Evolutionary conservation across 2,113 vertebrate genomes (phyloP), one percentile per base, ranked within the genome.

Genomic region (Sturnus vulgaris): DNA sequence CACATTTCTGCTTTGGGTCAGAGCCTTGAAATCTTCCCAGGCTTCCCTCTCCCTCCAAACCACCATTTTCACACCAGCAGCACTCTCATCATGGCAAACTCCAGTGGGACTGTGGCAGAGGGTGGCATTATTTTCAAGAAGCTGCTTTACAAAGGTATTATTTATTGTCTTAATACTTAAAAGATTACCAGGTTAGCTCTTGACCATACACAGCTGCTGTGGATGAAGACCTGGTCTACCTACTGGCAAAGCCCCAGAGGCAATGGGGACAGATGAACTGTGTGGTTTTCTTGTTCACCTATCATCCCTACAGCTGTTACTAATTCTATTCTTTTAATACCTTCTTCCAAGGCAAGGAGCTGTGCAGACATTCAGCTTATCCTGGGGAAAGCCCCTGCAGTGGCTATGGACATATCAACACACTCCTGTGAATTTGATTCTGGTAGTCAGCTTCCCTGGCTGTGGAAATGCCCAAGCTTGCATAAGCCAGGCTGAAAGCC

Each of bases 11-110:
- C 37, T 92, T 91, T 78, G n/a, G 72, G 92, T 65, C 46, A 82
- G 70, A 63, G 77, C 56, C 83, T 80, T 80, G 15, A 92, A 96
- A 92, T 82, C 90, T 93, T 95, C 90, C 75, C 93, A 94, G 79
- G 72, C 90, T 90, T 77, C 23, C 47, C 56, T 24, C 39, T 91
- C 69, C 35, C 66, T 92, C 56, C 63, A 87, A 93, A 84, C 17
- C 77, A 92, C 39, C 49, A 28, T 76, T 92, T 91, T 93, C 57
- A 90, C 40, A 91, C 27, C 35, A 55, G 49, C 42, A 50, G 64
- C 63, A 66, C 31, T 20, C 27, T 18, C 35, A 25, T 15, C 37
- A 65, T 1, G 7, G 64, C 56, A 86, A 61, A 69, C 30, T 61
- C 53, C 11, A 33, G 42, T 20, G 52, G 28, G 39, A 50, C 35